These are phyloP conservation scores for Macaca nemestrina DNA, from an alignment of 2,113 vertebrate species.

Conservation along the genomic window DNA sequence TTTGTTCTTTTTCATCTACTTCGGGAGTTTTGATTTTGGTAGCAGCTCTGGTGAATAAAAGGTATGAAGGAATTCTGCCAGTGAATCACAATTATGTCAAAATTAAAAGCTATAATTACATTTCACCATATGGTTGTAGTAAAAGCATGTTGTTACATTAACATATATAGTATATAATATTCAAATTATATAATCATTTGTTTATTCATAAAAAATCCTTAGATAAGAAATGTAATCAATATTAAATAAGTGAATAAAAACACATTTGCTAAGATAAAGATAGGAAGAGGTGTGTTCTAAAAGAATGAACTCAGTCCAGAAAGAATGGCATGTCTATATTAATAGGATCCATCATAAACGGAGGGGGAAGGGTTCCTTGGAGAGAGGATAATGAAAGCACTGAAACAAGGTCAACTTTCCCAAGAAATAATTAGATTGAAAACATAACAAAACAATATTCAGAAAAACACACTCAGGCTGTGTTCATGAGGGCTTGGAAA, in stretches of 20 bases:
- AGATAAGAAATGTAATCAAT: not conserved
- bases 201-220: not conserved
- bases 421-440: not conserved
- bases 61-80: not conserved
- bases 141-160: not conserved
- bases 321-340: not conserved
- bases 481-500: not conserved
- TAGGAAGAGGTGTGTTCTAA: not conserved
- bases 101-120: not conserved
- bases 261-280: not conserved
- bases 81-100: not conserved
- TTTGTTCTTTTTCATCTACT: not conserved
- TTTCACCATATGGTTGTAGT: not conserved
- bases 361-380: not conserved
- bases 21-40: not conserved
- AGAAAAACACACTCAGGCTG: not conserved
- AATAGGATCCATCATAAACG: not conserved
- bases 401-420: not conserved
- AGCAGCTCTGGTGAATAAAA: not conserved
- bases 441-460: not conserved
- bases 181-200: not conserved
- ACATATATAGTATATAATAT: not conserved
- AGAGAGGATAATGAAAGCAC: not conserved
- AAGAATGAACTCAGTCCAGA: not conserved
- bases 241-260: not conserved